Base-by-base conservation (phyloP, 2,888 invertebrate species). In the Darwinula stevensoni region DNA sequence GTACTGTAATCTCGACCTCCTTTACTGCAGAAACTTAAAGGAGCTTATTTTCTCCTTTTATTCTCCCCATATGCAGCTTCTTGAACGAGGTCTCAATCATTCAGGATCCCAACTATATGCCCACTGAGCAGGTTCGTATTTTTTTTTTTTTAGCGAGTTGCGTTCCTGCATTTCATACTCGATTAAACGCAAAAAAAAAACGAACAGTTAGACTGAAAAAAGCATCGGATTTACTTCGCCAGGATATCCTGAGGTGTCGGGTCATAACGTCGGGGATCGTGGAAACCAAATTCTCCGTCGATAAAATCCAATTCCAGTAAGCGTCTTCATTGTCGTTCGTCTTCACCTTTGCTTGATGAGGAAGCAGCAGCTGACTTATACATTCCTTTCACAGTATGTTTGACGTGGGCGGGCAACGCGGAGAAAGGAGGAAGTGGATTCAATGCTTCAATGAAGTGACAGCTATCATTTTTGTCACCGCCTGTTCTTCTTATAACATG, bases 391-490 rank as follows among this genome's bases (percentile, higher is more conserved):
- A 16, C 49, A 84, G 94, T 57, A 97, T 97, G 94, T 99, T 97
- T 62, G 97, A 99, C 62, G 97, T 99, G 46, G 97, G 97, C 45
- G 97, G 97, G 12, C 97, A 99, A 58, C 65, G 97, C 41, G 97
- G 99, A 59, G 97, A 99, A 60, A 67, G 97, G 42, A 72, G 97
- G 53, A 99, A 99, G 57, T 99, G 97, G 97, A 99, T 99, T 57
- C 97, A 99, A 61, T 99, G 97, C 61, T 97, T 97, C 65, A 99
- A 99, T 61, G 97, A 99, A 61, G 97, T 99, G 48, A 99, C 97
- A 41, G 97, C 97, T 56, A 99, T 99, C 57, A 99, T 97, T 51
- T 99, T 97, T 62, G 97, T 97, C 53, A 94, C 97, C 46, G 94
- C 94, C 40, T 94, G 88, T 60, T 88, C 88, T 59, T 88, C 88